phyloP scores from a whole-genome alignment of 1,140 invertebrate genomes.

The Cyclina sinensis region DNA sequence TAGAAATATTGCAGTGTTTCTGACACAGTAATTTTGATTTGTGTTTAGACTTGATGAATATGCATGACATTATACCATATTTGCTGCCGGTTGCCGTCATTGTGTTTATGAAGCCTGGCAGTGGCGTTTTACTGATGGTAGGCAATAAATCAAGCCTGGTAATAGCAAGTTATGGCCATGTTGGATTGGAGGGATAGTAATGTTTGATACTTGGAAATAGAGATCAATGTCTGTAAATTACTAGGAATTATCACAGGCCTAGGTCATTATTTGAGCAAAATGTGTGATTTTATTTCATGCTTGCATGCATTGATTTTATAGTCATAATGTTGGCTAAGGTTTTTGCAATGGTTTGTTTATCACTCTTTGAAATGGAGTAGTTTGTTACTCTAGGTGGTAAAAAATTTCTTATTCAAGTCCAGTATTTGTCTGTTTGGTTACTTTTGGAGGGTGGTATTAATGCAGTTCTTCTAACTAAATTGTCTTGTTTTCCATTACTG shows the following conservation, averaged over 20 bases:
- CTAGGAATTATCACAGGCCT: background rate
- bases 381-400: no score
- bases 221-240: slow-evolving; percentile 17
- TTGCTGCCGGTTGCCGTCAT: background rate
- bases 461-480: no score
- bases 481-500: no score
- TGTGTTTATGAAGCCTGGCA: background rate
- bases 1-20: background rate
- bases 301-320: slow-evolving; percentile 1
- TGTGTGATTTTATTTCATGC: slow-evolving; percentile 10
- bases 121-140: background rate
- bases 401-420: no score
- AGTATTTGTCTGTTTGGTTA: no score
- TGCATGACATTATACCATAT: slow-evolving; percentile 8
- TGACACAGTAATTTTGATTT: slow-evolving; percentile 35
- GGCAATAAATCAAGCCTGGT: background rate
- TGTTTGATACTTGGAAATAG: background rate
- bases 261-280: background rate
- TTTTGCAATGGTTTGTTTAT: no score
- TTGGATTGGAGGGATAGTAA: background rate
- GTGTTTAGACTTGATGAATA: background rate
- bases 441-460: no score
- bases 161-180: slow-evolving; percentile 21
- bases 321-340: background rate
- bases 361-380: no score